Evolutionary conservation across 2,888 invertebrate genomes (phyloP), one percentile per base, ranked within the genome.

Genomic region (Lumbricus terrestris): DNA sequence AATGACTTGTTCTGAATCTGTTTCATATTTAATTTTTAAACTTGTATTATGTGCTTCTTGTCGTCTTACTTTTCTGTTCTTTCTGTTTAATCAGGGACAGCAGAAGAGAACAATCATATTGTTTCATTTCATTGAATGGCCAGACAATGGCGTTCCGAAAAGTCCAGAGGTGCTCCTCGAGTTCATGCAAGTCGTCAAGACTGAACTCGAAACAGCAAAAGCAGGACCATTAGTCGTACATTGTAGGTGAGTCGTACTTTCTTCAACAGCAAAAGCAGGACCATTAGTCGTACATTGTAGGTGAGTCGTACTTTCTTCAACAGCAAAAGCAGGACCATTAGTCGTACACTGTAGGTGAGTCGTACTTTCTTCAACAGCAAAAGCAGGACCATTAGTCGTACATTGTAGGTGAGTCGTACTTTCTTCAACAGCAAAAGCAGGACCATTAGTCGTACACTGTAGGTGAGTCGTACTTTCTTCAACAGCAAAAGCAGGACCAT

Each of bases 371-470:
- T n/a, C n/a, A 85, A 35, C 85, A 37, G 37, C 85, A 85, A 85
- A 37, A 85, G 90, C 93, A 91, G 85, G 85, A 5, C 85, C 85
- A 34, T 85, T 85, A 23, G 37, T 85, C 85, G 16, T 85, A 35
- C 85, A 85, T 85, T 85, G 85, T 85, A 85, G 85, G 85, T 85
- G 4, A 85, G 85, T 85, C 13, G 35, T 35, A 69, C 69, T 69
- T n/a, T n/a, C n/a, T n/a, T n/a, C n/a, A 85, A 35, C 85, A 37
- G 37, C 85, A 85, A 85, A 37, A 85, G 90, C 93, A 91, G 85
- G 85, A 5, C 85, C 85, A 34, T 85, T 85, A 23, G 37, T 85
- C 85, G 16, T 85, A 35, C 85, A 85, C 35, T 85, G 85, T 85
- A 85, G 85, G 85, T 85, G 4, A 85, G 85, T 85, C 13, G 35